Base-by-base conservation (phyloP, 2,888 invertebrate genomes). In the Opisthograptis luteolata region DNA sequence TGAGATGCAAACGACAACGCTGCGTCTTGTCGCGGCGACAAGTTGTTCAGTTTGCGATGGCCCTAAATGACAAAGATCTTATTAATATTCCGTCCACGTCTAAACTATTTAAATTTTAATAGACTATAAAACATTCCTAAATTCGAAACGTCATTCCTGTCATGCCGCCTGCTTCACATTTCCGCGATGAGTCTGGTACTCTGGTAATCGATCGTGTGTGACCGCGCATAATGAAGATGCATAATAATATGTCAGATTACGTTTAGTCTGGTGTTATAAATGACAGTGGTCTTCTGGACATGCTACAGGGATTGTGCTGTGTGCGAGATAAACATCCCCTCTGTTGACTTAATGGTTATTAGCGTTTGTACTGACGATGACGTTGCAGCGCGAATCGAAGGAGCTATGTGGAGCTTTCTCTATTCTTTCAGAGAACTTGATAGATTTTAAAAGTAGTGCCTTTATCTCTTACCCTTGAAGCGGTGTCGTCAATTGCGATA, bases 211-310 rank as follows among this genome's bases (percentile, higher is more conserved):
- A 35, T 58, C 54, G 78, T 66, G 68, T 82, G 84, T 87, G 87
- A 67, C 76, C 64, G 58, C 69, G 87, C 87, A 87, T 87, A 87
- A 84, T 86, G 76, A 81, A 66, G 45, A 72, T 71, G 75, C 70
- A 66, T 9, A 62, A 64, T 71, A 70, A 80, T 81, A 82, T 25
- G 1, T 2, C 25, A 25, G 78, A 70, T 61, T 58, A 58, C 60
- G 60, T 66, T 67, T 61, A 62, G 50, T 48, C 30, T 45, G 9
- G 14, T 31, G 34, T 55, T 28, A 52, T 35, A 25, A 50, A 58
- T 48, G 37, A 32, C n/a, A n/a, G 35, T 25, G 30, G 42, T 32
- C 37, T 27, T 52, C 43, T 51, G 58, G 53, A 5, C 28, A 35
- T 9, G 19, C 28, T 24, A 12, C 8, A 4, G 22, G 20, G 1